Evolutionary conservation across 2,888 invertebrate species (phyloP), one percentile per base, ranked within the genome.

Genomic region (Athalia rosae): DNA sequence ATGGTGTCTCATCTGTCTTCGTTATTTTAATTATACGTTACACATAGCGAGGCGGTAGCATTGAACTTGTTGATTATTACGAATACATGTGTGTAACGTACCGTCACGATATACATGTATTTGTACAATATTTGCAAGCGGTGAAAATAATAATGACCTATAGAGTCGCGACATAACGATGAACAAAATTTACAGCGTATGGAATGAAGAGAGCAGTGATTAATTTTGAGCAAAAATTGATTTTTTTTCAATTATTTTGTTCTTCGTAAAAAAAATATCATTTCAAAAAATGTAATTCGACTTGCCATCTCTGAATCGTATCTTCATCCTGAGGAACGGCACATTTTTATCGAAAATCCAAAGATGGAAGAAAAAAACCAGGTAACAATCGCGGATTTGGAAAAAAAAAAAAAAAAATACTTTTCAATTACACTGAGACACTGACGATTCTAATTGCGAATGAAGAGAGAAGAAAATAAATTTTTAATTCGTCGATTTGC

Each of bases 1-100:
- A 53, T 67, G 67, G 48, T n/a, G 6, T 41, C 11, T 66, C 67
- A 67, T 67, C 48, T 53, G 53, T 67, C 67, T 67, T 67, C 28
- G 67, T 67, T 67, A 53, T 53, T 50, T 53, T 7, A 67, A 67
- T 67, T 67, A 28, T 53, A 3, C 59, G 50, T 9, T 28, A 64
- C 4, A n/a, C 13, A 64, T 64, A 47, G 11, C 11, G 3, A 67
- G 13, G 28, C 50, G 43, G 5, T 58, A n/a, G n/a, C 6, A 58
- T 58, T 13, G 59, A 63, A 45, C 63, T 3, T 13, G n/a, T 43
- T 64, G 47, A 28, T 47, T 64, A 64, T 64, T 64, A 47, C 47
- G 15, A 64, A 45, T 64, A 64, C 7, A 15, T 9, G 3, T 50
- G 3, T 50, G 43, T 62, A 64, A 59, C 59, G n/a, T 59, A 13